phyloP scores from a whole-genome alignment of 2,113 vertebrate species.

The Nansenia antarctica region DNA sequence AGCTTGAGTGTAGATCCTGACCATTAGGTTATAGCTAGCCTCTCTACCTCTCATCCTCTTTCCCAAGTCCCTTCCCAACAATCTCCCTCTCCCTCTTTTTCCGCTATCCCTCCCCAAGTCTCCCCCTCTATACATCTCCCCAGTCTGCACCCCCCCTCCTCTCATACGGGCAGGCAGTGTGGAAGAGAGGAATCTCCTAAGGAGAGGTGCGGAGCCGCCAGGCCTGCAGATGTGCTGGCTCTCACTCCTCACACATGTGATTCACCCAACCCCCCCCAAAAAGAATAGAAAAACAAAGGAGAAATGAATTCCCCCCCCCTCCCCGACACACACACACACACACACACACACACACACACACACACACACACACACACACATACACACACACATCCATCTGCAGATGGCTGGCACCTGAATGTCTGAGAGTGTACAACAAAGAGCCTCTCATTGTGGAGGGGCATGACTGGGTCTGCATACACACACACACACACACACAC shows the following conservation, averaged over 20 bases:
- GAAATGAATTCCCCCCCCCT: conserved; percentile 26
- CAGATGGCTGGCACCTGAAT: conserved; percentile 53
- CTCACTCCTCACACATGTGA: conserved; percentile 35
- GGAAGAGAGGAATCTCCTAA: conserved; percentile 3
- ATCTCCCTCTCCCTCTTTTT: conserved; percentile 6
- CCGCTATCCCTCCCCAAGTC: not conserved
- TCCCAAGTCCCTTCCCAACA: not conserved
- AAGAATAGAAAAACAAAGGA: conserved; percentile 7
- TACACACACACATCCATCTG: conserved; percentile 23
- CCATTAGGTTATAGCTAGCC: not conserved
- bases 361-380: conserved; percentile 14
- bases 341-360: conserved; percentile 1
- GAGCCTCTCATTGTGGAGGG: conserved; percentile 38
- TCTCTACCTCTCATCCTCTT: not conserved
- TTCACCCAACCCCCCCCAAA: conserved; percentile 27
- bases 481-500: conserved; percentile 41
- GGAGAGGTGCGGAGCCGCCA: conserved; percentile 26
- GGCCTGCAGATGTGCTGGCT: conserved; percentile 60
- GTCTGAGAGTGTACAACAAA: conserved; percentile 47
- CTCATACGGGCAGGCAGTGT: not conserved
- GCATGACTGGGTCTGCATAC: conserved; percentile 44
- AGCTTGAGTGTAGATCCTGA: not conserved
- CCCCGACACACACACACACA: not conserved
- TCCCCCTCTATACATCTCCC: too few species aligned
- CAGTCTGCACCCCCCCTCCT: conserved; percentile 1